These are phyloP conservation scores for Rhadina sibilatrix DNA, from an alignment of 2,113 vertebrate species.

Conservation along the genomic window DNA sequence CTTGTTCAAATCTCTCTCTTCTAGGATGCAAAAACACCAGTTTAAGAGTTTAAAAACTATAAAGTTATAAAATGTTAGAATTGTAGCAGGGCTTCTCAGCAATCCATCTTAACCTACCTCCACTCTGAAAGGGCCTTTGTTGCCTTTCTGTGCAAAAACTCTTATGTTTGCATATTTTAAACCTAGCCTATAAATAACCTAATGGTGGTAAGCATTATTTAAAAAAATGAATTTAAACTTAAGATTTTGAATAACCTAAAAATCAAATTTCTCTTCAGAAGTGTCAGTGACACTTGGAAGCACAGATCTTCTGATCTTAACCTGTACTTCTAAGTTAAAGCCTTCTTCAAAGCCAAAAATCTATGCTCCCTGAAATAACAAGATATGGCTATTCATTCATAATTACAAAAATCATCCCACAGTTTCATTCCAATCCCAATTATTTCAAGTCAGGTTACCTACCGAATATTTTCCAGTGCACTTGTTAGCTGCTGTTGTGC, in stretches of 20 bases:
- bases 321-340: not conserved
- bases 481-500: slow-evolving; percentile 80
- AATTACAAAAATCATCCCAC: not conserved
- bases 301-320: not conserved
- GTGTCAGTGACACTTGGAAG: not conserved
- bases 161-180: not conserved
- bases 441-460: not conserved
- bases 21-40: not conserved
- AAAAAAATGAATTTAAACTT: not conserved
- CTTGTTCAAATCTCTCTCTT: not conserved
- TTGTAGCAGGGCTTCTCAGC: not conserved
- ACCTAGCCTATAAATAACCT: not conserved
- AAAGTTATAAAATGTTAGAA: not conserved
- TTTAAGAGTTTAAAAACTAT: not conserved
- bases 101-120: not conserved
- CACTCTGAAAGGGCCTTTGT: not conserved
- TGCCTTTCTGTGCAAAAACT: not conserved
- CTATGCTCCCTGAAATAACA: not conserved
- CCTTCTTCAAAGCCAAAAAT: not conserved
- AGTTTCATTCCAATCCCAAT: not conserved
- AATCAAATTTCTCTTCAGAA: not conserved
- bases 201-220: not conserved
- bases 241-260: not conserved
- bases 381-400: not conserved
- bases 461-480: slow-evolving; percentile 85